These are phyloP conservation scores for Pseudonaja textilis DNA, from an alignment of 2,113 vertebrate species.

Conservation along the genomic window DNA sequence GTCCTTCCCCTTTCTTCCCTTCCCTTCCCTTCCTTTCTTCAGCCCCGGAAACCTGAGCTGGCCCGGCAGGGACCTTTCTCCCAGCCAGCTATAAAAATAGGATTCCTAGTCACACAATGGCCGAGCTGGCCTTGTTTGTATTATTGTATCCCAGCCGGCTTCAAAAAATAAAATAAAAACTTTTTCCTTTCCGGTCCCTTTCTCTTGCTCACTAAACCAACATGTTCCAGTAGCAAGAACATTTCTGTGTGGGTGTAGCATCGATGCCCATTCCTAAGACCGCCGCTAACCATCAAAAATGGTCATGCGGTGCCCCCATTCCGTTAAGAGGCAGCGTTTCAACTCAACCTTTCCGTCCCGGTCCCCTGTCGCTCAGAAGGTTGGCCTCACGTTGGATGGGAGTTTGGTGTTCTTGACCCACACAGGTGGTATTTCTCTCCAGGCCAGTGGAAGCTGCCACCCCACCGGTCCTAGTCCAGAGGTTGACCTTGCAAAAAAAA, in stretches of 20 bases:
- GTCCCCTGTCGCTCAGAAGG: not conserved
- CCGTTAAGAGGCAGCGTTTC: too few species aligned
- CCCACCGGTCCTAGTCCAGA: not conserved
- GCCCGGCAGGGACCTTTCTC: slow-evolving; percentile 72
- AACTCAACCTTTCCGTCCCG: not conserved
- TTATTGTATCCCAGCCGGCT: slow-evolving; percentile 46
- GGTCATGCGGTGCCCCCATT: too few species aligned
- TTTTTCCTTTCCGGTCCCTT: slow-evolving; percentile 66
- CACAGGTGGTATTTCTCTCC: not conserved
- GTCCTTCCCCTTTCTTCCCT: too few species aligned
- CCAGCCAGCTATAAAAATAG: slow-evolving; percentile 81
- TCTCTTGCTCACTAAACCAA: slow-evolving; percentile 15
- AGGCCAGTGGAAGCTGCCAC: not conserved
- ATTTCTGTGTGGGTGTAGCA: not conserved
- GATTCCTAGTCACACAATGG: slow-evolving; percentile 64
- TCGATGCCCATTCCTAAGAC: not conserved
- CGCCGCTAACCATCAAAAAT: slow-evolving; percentile 39
- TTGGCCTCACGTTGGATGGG: not conserved
- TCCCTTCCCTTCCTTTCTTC: slow-evolving; percentile 61
- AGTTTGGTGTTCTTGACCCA: not conserved
- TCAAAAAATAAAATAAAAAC: not conserved
- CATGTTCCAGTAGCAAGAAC: slow-evolving; percentile 53
- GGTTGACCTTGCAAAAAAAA: not conserved
- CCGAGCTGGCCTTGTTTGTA: slow-evolving; percentile 60
- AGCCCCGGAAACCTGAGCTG: slow-evolving; percentile 76